A percentile compares a stretch with the other conserved stretches of the same genome.
phyloP scores from a whole-genome alignment of 2,888 invertebrate species.

The Serrognathus titanus region DNA sequence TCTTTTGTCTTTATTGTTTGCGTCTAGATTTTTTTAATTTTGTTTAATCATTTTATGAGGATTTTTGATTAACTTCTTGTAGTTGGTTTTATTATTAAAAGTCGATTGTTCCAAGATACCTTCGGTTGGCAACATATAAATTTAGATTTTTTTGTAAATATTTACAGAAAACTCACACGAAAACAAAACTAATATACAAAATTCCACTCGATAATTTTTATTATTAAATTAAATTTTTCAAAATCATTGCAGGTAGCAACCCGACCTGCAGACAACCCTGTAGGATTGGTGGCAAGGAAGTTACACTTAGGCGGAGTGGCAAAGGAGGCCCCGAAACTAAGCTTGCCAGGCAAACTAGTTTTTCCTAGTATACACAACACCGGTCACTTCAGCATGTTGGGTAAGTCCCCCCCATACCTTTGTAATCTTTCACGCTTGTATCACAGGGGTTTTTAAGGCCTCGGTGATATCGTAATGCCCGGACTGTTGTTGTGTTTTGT shows the following conservation, averaged over 20 bases:
- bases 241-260: constrained; percentile 58
- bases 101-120: too few relatives aligned
- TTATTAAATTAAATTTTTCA: too few relatives aligned
- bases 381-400: constrained; percentile 96
- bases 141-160: too few relatives aligned
- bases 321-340: constrained; percentile 90
- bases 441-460: constrained; percentile 44
- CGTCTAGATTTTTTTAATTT: too few relatives aligned
- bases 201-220: too few relatives aligned
- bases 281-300: constrained; percentile 89
- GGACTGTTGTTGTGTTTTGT: constrained; percentile 94
- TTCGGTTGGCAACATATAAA: too few relatives aligned
- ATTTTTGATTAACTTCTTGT: too few relatives aligned
- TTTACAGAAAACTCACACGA: too few relatives aligned
- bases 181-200: too few relatives aligned
- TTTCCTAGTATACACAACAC: constrained; percentile 96
- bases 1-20: too few relatives aligned
- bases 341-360: constrained; percentile 93
- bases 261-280: constrained; percentile 86
- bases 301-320: constrained; percentile 87
- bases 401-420: constrained; percentile 22
- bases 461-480: constrained; percentile 91
- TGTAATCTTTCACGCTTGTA: not conserved
- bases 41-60: too few relatives aligned
- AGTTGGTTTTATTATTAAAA: too few relatives aligned